phyloP scores from a whole-genome alignment of 2,113 vertebrate genomes.

The Apistogramma diplotaenia region DNA sequence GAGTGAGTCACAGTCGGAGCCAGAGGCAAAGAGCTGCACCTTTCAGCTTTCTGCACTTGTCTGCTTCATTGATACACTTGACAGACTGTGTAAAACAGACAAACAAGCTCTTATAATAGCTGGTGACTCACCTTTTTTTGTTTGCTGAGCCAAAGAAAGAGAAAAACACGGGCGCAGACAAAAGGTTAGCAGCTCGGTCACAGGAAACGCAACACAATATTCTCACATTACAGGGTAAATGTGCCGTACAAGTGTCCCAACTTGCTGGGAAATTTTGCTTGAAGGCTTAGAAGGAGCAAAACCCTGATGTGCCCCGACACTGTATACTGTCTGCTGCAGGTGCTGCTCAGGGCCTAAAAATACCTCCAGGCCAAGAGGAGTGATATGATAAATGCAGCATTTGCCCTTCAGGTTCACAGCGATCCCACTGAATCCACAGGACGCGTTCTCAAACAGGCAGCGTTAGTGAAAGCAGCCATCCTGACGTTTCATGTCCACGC shows the following conservation, averaged over 20 bases:
- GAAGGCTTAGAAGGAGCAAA: neutral
- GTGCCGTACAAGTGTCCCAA: neutral
- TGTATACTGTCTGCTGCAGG: slow-evolving; percentile 52
- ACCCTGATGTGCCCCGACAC: slow-evolving; percentile 51
- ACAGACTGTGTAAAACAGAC: slow-evolving; percentile 17
- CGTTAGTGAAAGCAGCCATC: neutral
- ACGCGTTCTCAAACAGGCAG: neutral
- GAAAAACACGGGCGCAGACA: neutral
- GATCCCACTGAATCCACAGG: slow-evolving; percentile 19
- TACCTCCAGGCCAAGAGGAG: slow-evolving; percentile 31
- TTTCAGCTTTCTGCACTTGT: slow-evolving; percentile 29
- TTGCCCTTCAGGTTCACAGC: slow-evolving; percentile 53
- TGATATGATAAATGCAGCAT: slow-evolving; percentile 50
- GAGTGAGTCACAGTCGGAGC: slow-evolving; percentile 64
- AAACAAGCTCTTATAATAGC: slow-evolving; percentile 6
- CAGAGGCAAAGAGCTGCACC: slow-evolving; percentile 57
- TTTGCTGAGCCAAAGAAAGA: neutral
- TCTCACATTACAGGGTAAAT: neutral
- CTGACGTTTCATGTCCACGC: neutral
- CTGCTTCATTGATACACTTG: slow-evolving; percentile 11
- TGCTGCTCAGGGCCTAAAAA: slow-evolving; percentile 62
- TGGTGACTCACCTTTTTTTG: slow-evolving; percentile 17
- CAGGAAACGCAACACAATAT: slow-evolving; percentile 12
- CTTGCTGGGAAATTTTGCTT: slow-evolving; percentile 2
- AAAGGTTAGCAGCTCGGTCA: slow-evolving; percentile 25